Conservation (phyloP, 2,888 invertebrate genomes). For the Lithophane socia region DNA sequence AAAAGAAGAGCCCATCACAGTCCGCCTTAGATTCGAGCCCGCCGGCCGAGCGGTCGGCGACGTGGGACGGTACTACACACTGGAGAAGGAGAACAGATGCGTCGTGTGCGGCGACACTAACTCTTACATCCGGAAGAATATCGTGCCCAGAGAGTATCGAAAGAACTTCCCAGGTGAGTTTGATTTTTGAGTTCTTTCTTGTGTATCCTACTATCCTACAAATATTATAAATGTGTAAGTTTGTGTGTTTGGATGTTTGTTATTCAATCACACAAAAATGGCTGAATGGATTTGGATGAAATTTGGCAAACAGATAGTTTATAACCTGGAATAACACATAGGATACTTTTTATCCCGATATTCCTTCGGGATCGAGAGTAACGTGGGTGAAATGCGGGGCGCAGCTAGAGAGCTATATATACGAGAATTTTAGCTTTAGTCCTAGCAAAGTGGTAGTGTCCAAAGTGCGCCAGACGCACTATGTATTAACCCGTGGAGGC, state of each 20-base stretch:
- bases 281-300: too few relatives aligned
- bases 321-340: too few relatives aligned
- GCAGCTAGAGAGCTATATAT: not conserved
- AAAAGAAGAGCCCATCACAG: constrained; percentile 90
- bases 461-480: not conserved
- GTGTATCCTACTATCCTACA: not conserved
- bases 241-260: too few relatives aligned
- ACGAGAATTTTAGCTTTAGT: not conserved
- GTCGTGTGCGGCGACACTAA: constrained; percentile 94
- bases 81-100: constrained; percentile 93
- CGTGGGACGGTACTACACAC: constrained; percentile 93
- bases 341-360: too few relatives aligned
- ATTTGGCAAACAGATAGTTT: too few relatives aligned
- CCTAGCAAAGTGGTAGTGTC: not conserved
- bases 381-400: too few relatives aligned
- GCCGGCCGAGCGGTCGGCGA: constrained; percentile 93
- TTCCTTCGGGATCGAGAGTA: too few relatives aligned
- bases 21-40: constrained; percentile 94
- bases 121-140: constrained; percentile 93
- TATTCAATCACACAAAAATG: too few relatives aligned
- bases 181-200: not conserved
- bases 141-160: constrained; percentile 96
- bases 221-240: too few relatives aligned
- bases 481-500: not conserved
- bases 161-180: constrained; percentile 92